Base-by-base conservation (phyloP, 2,113 vertebrate genomes). In the Chrysemys picta region DNA sequence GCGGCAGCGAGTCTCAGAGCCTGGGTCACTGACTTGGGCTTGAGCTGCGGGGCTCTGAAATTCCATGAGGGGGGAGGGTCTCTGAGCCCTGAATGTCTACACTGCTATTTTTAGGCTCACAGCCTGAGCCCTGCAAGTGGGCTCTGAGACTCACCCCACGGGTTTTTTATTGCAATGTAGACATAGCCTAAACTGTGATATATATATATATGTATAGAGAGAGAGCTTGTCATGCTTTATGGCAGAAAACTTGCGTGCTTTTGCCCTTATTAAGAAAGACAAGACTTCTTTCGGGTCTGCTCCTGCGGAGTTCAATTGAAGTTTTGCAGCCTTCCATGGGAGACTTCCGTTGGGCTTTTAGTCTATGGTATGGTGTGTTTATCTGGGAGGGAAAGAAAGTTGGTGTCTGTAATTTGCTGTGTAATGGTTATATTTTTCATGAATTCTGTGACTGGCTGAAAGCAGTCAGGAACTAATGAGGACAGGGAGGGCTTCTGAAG, bases 401-500 rank as follows among this genome's bases (percentile, higher is more conserved):
- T 90, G 19, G n/a, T 72, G 65, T 35, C 85, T 92, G 89, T 79
- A 85, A 47, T 92, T 79, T 92, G 12, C 65, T 72, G 35, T 72
- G n/a, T 72, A 72, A 72, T 38, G 19, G 16, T 88, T 94, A 89
- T 72, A 82, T 92, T 94, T 93, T n/a, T 21, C 76, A 52, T 84
- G 84, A 86, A 69, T 85, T 95, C 90, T 84, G 12, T 31, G 59
- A 83, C 80, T 96, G 92, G 42, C 88, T 85, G 88, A 87, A 94
- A 94, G 69, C 78, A 95, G 86, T 75, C 91, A 89, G 92, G 87
- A 97, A 94, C 38, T 92, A 96, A 94, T 91, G 88, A 94, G 52
- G 50, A 62, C 79, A 35, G 13, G 49, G 49, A 88, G 83, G 89
- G 59, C 79, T 93, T 95, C 81, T 96, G 81, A 92, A 96, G 84